Evolutionary conservation across 2,888 invertebrate genomes (phyloP), one percentile per base, ranked within the genome.

Genomic region (Ceratothoa steindachneri): DNA sequence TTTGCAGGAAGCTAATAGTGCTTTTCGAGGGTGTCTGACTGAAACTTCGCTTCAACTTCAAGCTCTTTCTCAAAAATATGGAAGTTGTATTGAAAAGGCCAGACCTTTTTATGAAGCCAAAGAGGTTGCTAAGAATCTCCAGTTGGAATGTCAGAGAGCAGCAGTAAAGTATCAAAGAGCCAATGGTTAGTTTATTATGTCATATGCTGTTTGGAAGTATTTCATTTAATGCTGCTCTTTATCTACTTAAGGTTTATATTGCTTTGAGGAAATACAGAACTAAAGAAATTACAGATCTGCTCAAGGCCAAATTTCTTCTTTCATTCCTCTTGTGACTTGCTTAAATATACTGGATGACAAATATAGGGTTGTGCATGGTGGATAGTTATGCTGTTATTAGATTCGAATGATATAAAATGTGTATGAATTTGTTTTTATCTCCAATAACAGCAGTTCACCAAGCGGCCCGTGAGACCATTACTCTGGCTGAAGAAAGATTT

Each of bases 401-500:
- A 41, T 41, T 41, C 5, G 15, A 41, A 41, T n/a, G n/a, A n/a
- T n/a, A n/a, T n/a, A n/a, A n/a, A n/a, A n/a, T n/a, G n/a, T n/a
- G n/a, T n/a, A n/a, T n/a, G n/a, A n/a, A n/a, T n/a, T n/a, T n/a
- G n/a, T n/a, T n/a, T n/a, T n/a, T n/a, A n/a, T n/a, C n/a, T n/a
- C 15, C 41, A 41, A 66, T 30, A 27, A 1, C 75, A 76, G 81
- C 81, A 19, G 81, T 95, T 69, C 95, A 96, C 85, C 90, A 91
- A 65, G 95, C 95, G 0, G 96, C 96, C 0, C 95, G 95, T 84
- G 95, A 96, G 86, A 95, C 95, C 0, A 95, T 96, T 71, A 90
- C 92, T 0, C 84, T 95, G 66, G 96, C 97, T 0, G 41, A 76
- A 80, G 12, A 67, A 19, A 30, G 67, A 15, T 67, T 67, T 41